These are phyloP conservation scores for Pedetes capensis DNA, from an alignment of 2,113 vertebrate genomes.

Conservation along the genomic window DNA sequence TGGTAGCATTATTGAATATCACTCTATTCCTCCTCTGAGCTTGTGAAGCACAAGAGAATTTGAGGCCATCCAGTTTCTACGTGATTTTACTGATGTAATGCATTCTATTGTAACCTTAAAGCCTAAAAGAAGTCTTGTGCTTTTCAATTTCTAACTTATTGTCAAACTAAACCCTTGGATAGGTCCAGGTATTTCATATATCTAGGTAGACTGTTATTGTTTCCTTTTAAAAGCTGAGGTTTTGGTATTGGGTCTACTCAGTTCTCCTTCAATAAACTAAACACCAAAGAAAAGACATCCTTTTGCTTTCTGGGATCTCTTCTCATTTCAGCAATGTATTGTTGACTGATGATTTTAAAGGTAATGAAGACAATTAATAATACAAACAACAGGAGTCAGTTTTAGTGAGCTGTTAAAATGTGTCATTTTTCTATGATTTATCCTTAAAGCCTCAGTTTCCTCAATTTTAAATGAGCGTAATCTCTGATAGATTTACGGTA, in stretches of 20 bases:
- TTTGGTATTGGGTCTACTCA: background rate
- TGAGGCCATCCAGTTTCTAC: background rate
- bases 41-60: background rate
- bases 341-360: background rate
- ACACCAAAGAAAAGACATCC: background rate
- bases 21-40: slow-evolving; percentile 31
- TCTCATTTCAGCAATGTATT: background rate
- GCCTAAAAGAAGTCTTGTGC: background rate
- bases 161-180: background rate
- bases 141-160: slow-evolving; percentile 32
- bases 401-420: background rate
- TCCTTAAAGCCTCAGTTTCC: background rate
- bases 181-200: background rate
- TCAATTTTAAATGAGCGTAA: background rate
- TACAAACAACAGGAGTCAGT: background rate
- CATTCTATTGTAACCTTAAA: background rate
- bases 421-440: background rate
- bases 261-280: background rate
- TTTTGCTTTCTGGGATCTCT: background rate
- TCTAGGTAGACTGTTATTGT: background rate
- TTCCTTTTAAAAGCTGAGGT: background rate
- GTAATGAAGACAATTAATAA: background rate
- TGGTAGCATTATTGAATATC: slow-evolving; percentile 39
- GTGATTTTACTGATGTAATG: background rate
- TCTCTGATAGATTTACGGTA: background rate